phyloP scores from a whole-genome alignment of 1,140 invertebrate genomes.

The Tetramorium parvispinum region DNA sequence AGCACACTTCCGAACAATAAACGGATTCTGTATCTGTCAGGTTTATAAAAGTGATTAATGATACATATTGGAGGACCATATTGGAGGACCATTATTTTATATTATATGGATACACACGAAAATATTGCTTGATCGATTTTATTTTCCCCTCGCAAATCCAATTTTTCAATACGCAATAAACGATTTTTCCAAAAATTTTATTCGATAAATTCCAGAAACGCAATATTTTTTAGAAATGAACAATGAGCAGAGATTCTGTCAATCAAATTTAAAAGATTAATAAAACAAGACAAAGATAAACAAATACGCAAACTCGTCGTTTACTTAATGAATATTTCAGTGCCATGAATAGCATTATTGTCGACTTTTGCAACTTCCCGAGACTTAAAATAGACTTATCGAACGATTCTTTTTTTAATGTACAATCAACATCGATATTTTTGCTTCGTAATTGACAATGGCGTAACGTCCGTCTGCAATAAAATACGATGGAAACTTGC shows the following conservation, averaged over 20 bases:
- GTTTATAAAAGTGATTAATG: background rate
- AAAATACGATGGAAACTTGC: background rate
- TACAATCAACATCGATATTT: constrained; percentile 5
- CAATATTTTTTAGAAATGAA: background rate
- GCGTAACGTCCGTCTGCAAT: background rate
- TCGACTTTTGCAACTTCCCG: background rate
- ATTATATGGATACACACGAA: background rate
- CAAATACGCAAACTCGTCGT: background rate
- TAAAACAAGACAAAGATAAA: background rate
- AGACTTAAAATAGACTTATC: background rate
- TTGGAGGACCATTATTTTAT: constrained; percentile 24
- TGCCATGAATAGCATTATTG: background rate
- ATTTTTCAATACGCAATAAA: background rate
- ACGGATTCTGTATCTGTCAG: background rate
- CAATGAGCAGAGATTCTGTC: background rate
- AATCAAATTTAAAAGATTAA: background rate
- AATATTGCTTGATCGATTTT: background rate
- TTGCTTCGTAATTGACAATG: background rate
- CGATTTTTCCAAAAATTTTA: background rate
- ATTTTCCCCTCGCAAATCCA: background rate
- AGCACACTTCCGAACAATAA: background rate
- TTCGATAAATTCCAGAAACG: background rate
- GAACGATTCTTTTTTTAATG: background rate
- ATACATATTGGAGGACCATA: background rate
- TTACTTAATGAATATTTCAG: background rate